These are phyloP conservation scores for Clarias magur DNA, from an alignment of 2,113 vertebrate species.

Conservation along the genomic window DNA sequence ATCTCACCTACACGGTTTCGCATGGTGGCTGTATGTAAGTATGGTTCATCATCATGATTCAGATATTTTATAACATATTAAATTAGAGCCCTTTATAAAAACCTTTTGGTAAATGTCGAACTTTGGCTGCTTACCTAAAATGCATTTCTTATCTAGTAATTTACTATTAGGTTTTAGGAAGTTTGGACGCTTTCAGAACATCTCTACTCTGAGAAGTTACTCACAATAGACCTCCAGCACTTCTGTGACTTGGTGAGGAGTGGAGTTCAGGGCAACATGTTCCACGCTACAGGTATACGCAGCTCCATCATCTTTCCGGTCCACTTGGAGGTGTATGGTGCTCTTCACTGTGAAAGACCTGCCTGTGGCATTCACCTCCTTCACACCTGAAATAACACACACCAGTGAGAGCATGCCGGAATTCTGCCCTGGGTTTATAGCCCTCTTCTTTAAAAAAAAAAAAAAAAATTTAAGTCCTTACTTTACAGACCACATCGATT, in stretches of 20 bases:
- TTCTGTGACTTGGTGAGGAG: constrained; percentile 90
- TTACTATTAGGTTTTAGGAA: background rate
- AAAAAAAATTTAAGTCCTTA: background rate
- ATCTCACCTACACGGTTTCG: no score
- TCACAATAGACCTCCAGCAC: constrained; percentile 98
- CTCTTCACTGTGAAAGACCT: constrained; percentile 93
- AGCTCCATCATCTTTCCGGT: constrained; percentile 85
- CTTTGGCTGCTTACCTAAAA: background rate
- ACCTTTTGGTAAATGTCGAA: no score
- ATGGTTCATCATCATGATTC: no score
- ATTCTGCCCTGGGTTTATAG: background rate
- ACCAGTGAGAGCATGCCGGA: constrained; percentile 53
- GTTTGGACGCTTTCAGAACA: background rate
- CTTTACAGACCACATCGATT: constrained; percentile 11
- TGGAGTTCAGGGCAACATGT: constrained; percentile 86
- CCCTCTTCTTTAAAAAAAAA: background rate
- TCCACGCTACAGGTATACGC: constrained; percentile 93
- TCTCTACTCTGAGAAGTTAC: constrained; percentile 61
- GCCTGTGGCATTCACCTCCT: constrained; percentile 84
- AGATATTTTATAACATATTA: background rate
- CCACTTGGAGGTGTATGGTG: constrained; percentile 86
- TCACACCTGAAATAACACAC: constrained; percentile 79
- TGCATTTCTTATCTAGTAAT: background rate
- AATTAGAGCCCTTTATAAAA: background rate
- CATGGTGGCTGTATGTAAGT: no score